Conservation (phyloP, 2,113 vertebrate species). For the Heliornis fulica region DNA sequence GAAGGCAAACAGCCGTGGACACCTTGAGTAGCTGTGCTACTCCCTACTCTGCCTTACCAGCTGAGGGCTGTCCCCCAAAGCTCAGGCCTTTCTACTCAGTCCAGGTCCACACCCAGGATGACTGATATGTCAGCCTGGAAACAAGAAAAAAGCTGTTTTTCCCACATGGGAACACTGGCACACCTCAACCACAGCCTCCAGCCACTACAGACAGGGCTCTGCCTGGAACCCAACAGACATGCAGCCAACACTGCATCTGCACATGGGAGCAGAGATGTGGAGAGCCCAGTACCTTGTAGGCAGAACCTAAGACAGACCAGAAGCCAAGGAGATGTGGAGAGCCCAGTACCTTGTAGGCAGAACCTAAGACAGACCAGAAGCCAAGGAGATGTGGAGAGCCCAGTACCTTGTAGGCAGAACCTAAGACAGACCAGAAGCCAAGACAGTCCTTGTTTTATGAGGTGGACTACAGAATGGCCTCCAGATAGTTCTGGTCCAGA, state of each 20-base stretch:
- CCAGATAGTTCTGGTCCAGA: not conserved
- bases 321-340: not conserved
- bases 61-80: not conserved
- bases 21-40: too few relatives aligned
- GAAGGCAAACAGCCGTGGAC: not conserved
- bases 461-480: not conserved
- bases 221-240: not conserved
- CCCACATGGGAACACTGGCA: too few relatives aligned
- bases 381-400: not conserved
- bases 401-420: not conserved
- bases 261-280: not conserved
- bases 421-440: not conserved
- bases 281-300: not conserved
- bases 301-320: not conserved
- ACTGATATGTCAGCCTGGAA: too few relatives aligned
- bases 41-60: not conserved
- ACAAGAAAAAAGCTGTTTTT: not conserved
- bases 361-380: not conserved
- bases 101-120: not conserved
- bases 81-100: not conserved
- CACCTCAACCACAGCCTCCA: not conserved
- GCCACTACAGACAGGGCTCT: not conserved
- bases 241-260: not conserved
- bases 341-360: not conserved
- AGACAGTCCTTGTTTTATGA: not conserved